Evolutionary conservation across 2,113 vertebrate species (phyloP).

Genomic region (Axis porcinus): DNA sequence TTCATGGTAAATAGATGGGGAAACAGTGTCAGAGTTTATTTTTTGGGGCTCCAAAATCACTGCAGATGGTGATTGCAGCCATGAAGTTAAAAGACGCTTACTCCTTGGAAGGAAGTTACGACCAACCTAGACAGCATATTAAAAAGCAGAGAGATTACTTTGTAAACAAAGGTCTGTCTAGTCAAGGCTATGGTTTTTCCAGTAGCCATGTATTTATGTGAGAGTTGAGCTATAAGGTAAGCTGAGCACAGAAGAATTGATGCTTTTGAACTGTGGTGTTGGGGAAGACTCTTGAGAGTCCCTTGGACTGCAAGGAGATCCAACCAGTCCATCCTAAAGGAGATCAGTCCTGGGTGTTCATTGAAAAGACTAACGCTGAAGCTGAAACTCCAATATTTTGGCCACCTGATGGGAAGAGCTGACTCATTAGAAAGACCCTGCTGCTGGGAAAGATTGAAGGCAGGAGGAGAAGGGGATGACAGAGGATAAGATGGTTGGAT

Average conservation of each 20-base stretch:
- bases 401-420: neutral
- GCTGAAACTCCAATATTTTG: neutral
- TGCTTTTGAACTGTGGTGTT: neutral
- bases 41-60: fast-evolving
- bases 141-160: neutral
- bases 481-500: neutral
- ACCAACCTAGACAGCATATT: neutral
- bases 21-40: neutral
- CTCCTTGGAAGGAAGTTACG: neutral
- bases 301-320: neutral
- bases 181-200: neutral
- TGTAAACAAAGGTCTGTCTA: fast-evolving
- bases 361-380: neutral
- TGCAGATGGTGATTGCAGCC: neutral
- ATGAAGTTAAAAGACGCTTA: neutral
- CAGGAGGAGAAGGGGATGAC: fast-evolving
- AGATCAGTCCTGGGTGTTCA: neutral
- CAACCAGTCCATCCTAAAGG: neutral
- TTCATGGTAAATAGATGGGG: neutral
- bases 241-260: fast-evolving
- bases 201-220: neutral
- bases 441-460: neutral
- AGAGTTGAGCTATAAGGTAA: neutral
- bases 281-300: neutral
- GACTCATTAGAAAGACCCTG: neutral